phyloP scores from a whole-genome alignment of 2,888 invertebrate species.

The Acanthopleura granulata region DNA sequence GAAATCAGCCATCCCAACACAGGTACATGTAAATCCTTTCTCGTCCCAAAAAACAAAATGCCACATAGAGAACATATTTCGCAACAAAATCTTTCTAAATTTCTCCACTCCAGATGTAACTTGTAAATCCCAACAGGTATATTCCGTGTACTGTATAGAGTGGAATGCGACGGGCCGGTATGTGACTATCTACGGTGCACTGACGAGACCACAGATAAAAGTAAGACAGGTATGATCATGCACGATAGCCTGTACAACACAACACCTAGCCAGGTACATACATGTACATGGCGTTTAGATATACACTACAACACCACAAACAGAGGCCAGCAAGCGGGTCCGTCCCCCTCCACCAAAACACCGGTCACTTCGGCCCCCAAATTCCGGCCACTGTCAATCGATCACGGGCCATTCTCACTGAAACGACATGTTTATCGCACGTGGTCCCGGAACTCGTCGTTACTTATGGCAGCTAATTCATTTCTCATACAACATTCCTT shows the following conservation, averaged over 20 bases:
- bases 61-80: background rate
- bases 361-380: background rate
- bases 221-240: conserved; percentile 4
- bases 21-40: too few species aligned
- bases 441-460: background rate
- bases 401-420: background rate
- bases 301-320: too few species aligned
- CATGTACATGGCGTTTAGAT: too few species aligned
- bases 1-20: too few species aligned
- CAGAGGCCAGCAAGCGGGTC: background rate
- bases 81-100: background rate
- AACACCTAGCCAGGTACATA: background rate
- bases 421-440: background rate
- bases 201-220: too few species aligned
- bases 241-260: background rate
- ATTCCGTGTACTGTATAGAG: too few species aligned
- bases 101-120: too few species aligned
- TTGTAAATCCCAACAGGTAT: too few species aligned
- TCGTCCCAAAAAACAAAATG: too few species aligned
- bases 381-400: too few species aligned
- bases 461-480: background rate
- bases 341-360: background rate
- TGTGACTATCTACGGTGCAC: too few species aligned
- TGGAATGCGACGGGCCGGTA: too few species aligned
- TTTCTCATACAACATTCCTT: conserved; percentile 4